These are phyloP conservation scores for Drosophila lacertosa DNA, from an alignment of 1,140 invertebrate genomes.

Conservation along the genomic window DNA sequence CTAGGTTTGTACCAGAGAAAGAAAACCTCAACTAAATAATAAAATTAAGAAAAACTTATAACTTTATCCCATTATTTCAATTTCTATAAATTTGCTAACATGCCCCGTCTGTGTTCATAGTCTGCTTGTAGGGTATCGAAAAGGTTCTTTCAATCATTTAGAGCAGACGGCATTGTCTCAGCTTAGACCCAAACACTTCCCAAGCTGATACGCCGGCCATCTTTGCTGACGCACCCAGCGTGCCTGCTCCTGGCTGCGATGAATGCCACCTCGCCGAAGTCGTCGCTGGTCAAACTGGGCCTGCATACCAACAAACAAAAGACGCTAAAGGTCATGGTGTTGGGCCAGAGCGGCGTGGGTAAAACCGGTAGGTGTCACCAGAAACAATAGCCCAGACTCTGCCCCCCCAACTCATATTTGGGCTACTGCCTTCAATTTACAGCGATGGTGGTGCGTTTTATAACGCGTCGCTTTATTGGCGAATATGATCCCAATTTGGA, in stretches of 20 bases:
- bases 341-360: constrained; percentile 91
- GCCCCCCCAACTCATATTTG: too few species aligned
- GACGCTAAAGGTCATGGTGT: constrained; percentile 89
- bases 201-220: not conserved
- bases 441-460: constrained; percentile 91
- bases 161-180: constrained; percentile 56
- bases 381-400: not conserved
- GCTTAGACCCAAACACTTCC: constrained; percentile 5
- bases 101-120: not conserved
- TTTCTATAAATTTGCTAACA: too few species aligned
- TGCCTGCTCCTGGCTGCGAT: constrained; percentile 58
- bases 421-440: constrained; percentile 78
- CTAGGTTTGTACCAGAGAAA: too few species aligned
- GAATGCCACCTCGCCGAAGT: constrained; percentile 87
- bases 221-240: constrained; percentile 38
- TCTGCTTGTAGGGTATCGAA: constrained; percentile 27
- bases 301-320: constrained; percentile 86
- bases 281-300: constrained; percentile 87
- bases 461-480: constrained; percentile 92
- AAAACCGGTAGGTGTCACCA: constrained; percentile 88
- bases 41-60: too few species aligned
- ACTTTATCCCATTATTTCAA: too few species aligned
- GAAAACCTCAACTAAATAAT: too few species aligned
- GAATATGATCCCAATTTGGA: constrained; percentile 93
- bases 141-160: constrained; percentile 55